A percentile compares a stretch with the other conserved stretches of the same genome.
Conservation (phyloP, 2,888 invertebrate species). For the Hydrotaea diabolus region DNA sequence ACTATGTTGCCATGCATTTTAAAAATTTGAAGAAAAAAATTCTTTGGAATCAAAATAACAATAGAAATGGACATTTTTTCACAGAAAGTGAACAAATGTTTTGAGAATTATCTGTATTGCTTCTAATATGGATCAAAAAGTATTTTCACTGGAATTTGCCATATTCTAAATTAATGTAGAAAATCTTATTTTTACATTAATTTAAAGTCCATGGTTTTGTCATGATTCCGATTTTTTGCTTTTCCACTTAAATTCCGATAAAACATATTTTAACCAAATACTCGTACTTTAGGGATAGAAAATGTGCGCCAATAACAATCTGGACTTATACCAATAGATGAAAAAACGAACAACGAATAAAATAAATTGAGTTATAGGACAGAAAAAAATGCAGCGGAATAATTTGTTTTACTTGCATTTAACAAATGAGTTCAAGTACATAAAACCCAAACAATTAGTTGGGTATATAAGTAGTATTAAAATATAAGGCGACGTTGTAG, state of each 20-base stretch:
- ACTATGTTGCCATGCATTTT: no score
- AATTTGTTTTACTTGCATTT: constrained; percentile 27
- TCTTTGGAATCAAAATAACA: no score
- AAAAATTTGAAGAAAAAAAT: no score
- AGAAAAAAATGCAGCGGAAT: constrained; percentile 11
- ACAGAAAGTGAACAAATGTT: no score
- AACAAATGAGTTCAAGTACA: constrained; percentile 37
- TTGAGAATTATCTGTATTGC: no score
- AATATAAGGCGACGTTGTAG: constrained; percentile 39
- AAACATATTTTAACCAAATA: not conserved
- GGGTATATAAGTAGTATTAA: constrained; percentile 34
- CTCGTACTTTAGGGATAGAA: constrained; percentile 1
- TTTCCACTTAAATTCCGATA: not conserved
- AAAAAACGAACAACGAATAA: not conserved
- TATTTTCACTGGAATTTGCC: no score
- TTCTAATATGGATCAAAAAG: no score
- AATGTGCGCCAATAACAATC: not conserved
- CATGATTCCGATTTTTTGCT: no score
- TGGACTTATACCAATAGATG: not conserved
- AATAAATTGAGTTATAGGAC: not conserved
- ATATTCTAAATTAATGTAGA: no score
- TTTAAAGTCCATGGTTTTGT: no score
- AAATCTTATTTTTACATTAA: no score
- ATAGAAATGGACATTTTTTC: no score
- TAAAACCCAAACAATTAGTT: constrained; percentile 39